These are phyloP conservation scores for Sarcophaga rosellei DNA, from an alignment of 2,888 invertebrate genomes.

Conservation along the genomic window DNA sequence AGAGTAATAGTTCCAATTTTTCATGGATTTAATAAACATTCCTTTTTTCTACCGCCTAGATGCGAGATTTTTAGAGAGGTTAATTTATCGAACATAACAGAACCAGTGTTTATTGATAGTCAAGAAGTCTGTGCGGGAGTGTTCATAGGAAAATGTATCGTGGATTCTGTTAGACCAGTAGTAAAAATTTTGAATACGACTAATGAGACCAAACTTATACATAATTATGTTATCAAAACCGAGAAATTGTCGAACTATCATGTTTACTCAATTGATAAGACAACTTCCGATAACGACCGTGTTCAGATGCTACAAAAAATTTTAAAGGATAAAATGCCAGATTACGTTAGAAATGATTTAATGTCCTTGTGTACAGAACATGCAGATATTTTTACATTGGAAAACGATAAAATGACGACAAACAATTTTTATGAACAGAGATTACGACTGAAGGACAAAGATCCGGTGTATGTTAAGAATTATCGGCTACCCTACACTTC, in stretches of 20 bases:
- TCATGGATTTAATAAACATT: slow-evolving; percentile 19
- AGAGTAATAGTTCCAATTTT: slow-evolving; percentile 31
- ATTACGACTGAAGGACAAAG: not conserved
- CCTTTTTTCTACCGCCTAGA: slow-evolving; percentile 3
- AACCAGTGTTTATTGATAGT: slow-evolving; percentile 23
- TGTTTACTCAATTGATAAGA: slow-evolving; percentile 10
- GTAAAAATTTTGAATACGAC: slow-evolving; percentile 9
- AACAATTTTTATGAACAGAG: slow-evolving; percentile 18
- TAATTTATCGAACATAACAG: not conserved
- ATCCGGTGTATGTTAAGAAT: slow-evolving; percentile 30
- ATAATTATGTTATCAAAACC: not conserved
- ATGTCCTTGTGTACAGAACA: slow-evolving; percentile 5
- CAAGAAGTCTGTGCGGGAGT: slow-evolving; percentile 10
- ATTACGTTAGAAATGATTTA: not conserved
- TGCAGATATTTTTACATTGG: slow-evolving; percentile 19
- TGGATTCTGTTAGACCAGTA: not conserved
- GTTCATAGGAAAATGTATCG: slow-evolving; percentile 1
- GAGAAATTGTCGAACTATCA: slow-evolving; percentile 16
- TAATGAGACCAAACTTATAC: slow-evolving; percentile 1
- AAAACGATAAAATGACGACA: slow-evolving; percentile 11
- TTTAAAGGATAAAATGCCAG: slow-evolving; percentile 21
- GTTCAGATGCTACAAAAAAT: not conserved
- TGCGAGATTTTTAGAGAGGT: slow-evolving; percentile 21
- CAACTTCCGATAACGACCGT: not conserved
- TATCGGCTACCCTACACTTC: slow-evolving; percentile 22